phyloP scores from a whole-genome alignment of 2,113 vertebrate species.

The Chamaetylas fuelleborni region DNA sequence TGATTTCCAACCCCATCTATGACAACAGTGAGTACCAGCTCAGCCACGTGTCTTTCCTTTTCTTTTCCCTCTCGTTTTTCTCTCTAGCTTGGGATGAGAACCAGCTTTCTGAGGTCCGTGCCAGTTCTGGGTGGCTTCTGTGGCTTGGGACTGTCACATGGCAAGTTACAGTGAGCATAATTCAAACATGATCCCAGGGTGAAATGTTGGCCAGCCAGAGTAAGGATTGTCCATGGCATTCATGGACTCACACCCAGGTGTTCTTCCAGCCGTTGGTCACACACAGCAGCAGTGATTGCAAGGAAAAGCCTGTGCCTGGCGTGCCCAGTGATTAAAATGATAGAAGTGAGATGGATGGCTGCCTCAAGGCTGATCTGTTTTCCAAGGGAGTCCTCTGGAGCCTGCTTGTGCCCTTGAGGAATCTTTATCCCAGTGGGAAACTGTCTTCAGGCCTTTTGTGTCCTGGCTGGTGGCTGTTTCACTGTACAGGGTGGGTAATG shows the following conservation, averaged over 20 bases:
- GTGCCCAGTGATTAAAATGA: background rate
- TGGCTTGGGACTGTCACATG: background rate
- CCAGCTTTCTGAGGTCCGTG: background rate
- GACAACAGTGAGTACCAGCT: slow-evolving; percentile 91
- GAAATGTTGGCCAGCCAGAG: background rate
- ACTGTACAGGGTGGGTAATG: accelerated
- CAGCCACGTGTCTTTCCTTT: background rate
- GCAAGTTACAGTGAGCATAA: no score
- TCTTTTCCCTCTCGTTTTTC: background rate
- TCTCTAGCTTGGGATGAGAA: background rate
- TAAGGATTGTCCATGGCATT: background rate
- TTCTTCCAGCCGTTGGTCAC: background rate
- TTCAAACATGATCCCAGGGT: background rate
- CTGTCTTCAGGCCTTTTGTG: background rate
- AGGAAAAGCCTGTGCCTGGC: background rate
- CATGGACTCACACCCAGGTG: accelerated
- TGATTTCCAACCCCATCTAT: slow-evolving; percentile 96
- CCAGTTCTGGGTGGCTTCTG: background rate
- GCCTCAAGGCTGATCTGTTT: background rate
- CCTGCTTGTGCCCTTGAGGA: background rate
- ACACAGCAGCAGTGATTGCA: background rate
- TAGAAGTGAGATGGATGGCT: background rate
- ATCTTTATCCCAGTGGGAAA: background rate
- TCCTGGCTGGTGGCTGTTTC: background rate
- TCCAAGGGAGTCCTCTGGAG: background rate